phyloP scores from a whole-genome alignment of 2,888 invertebrate genomes.

The Dicyrtomina minuta region DNA sequence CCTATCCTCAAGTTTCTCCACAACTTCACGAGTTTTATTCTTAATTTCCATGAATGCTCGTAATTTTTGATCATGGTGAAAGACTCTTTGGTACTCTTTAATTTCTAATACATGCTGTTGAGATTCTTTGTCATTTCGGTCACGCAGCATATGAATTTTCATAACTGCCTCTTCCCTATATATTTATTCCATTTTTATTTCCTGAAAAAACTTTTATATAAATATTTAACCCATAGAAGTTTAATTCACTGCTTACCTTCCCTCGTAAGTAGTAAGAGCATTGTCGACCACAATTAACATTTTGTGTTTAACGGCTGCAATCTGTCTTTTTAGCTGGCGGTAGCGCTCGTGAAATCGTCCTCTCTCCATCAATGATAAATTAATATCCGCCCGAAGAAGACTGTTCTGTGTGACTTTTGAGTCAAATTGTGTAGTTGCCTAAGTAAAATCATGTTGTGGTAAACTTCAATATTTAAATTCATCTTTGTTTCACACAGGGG shows the following conservation, averaged over 20 bases:
- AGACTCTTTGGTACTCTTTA: slow-evolving; percentile 46
- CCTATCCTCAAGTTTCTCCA: slow-evolving; percentile 36
- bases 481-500: too few relatives aligned
- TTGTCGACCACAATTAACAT: slow-evolving; percentile 85
- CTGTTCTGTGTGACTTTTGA: slow-evolving; percentile 65
- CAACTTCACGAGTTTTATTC: slow-evolving; percentile 28
- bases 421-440: slow-evolving; percentile 38
- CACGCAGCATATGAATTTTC: slow-evolving; percentile 39
- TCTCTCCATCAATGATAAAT: slow-evolving; percentile 77
- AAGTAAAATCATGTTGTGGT: too few relatives aligned
- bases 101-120: slow-evolving; percentile 49
- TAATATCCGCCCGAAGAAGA: slow-evolving; percentile 73
- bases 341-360: slow-evolving; percentile 79
- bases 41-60: slow-evolving; percentile 44
- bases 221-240: too few relatives aligned
- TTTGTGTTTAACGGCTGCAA: slow-evolving; percentile 75
- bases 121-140: slow-evolving; percentile 47
- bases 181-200: neutral
- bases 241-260: too few relatives aligned
- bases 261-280: slow-evolving; percentile 84
- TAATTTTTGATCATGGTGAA: slow-evolving; percentile 46
- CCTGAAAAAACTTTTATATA: slow-evolving; percentile 1
- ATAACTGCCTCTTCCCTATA: slow-evolving; percentile 41
- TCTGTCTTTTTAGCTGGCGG: slow-evolving; percentile 72
- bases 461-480: too few relatives aligned